A percentile compares a stretch with the other conserved stretches of the same genome.
Evolutionary conservation across 2,888 invertebrate genomes (phyloP).

Genomic region (Drosophila limbata): DNA sequence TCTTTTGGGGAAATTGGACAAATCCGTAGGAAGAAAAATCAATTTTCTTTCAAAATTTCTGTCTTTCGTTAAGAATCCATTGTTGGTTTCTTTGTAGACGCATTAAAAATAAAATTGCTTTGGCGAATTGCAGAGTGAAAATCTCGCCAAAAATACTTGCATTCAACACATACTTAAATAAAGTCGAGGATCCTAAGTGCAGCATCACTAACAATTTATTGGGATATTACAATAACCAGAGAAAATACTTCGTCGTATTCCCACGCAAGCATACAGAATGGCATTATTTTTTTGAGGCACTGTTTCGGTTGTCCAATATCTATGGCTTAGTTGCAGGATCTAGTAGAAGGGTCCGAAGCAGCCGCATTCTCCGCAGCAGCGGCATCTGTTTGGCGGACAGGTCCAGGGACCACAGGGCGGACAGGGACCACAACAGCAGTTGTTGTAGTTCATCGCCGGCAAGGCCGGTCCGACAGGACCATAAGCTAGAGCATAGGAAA

Average conservation of each 20-base stretch:
- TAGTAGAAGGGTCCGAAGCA: constrained; percentile 72
- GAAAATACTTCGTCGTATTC: constrained; percentile 24
- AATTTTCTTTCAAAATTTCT: too few species aligned
- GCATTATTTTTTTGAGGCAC: background rate
- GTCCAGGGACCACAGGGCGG: constrained; percentile 76
- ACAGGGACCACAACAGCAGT: constrained; percentile 68
- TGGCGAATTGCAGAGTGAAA: too few species aligned
- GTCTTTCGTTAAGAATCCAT: too few species aligned
- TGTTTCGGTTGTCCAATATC: background rate
- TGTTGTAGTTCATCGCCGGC: constrained; percentile 69
- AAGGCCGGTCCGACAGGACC: constrained; percentile 69
- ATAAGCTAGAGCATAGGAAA: constrained; percentile 66
- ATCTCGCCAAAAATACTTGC: too few species aligned
- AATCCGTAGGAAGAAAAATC: too few species aligned
- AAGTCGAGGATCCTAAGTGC: too few species aligned
- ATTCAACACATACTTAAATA: too few species aligned
- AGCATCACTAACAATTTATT: constrained; percentile 10
- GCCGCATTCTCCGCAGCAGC: constrained; percentile 58
- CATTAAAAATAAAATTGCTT: too few species aligned
- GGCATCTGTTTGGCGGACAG: constrained; percentile 66
- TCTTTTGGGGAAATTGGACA: too few species aligned
- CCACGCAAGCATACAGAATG: constrained; percentile 18
- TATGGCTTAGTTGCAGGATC: too few species aligned
- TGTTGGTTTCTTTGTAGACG: too few species aligned
- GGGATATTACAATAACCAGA: constrained; percentile 1